Conservation (phyloP, 2,113 vertebrate genomes). For the Furnarius figulus region DNA sequence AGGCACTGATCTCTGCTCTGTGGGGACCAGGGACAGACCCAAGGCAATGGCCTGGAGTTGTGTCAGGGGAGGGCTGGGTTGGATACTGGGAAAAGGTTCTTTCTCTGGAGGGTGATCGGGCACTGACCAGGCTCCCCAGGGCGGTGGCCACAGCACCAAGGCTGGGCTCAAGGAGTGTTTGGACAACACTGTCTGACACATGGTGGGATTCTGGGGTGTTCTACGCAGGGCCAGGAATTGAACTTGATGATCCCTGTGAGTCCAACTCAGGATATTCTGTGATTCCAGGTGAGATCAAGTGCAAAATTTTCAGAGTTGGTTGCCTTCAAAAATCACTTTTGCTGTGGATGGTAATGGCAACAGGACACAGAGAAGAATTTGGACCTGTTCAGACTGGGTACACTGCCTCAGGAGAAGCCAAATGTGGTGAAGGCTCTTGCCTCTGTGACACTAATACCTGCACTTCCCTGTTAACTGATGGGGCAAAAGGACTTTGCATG, state of each 20-base stretch:
- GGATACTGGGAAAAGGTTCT: not conserved
- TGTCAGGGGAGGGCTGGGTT: too few relatives aligned
- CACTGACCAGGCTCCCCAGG: not conserved
- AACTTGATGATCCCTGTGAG: not conserved
- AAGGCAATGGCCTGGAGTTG: accelerated
- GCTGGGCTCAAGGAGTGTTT: accelerated
- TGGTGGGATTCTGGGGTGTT: not conserved
- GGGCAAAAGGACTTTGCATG: not conserved
- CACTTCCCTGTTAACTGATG: not conserved
- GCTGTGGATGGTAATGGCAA: not conserved
- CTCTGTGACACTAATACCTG: not conserved
- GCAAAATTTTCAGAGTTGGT: not conserved
- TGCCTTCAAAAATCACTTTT: not conserved
- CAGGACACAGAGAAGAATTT: not conserved
- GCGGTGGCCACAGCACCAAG: not conserved
- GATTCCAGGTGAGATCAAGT: not conserved
- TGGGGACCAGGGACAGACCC: not conserved
- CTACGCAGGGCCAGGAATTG: not conserved
- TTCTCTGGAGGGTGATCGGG: not conserved
- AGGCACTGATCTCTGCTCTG: not conserved
- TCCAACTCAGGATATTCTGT: not conserved
- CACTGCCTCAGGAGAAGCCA: not conserved
- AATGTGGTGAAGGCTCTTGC: not conserved
- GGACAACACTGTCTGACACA: accelerated
- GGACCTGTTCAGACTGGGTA: not conserved